phyloP scores from a whole-genome alignment of 2,113 vertebrate genomes.

The Hylia prasina region DNA sequence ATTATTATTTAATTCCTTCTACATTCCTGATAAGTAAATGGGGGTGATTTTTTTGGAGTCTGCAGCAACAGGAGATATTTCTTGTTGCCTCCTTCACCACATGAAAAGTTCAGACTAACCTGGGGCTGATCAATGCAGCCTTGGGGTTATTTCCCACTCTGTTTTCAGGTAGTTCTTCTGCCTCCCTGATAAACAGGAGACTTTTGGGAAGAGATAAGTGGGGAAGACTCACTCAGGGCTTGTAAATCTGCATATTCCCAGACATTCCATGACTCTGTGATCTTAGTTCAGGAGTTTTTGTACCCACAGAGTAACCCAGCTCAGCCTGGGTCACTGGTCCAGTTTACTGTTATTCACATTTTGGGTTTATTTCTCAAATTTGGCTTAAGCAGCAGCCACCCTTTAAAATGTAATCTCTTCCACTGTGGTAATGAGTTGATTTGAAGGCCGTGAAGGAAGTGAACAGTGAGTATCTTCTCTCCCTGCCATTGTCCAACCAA shows the following conservation, averaged over 20 bases:
- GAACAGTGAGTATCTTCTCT: background rate
- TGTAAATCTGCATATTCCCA: background rate
- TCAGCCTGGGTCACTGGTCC: background rate
- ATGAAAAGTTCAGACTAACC: background rate
- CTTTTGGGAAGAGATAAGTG: background rate
- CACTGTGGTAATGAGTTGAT: too few relatives aligned
- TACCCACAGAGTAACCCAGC: background rate
- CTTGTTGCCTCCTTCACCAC: background rate
- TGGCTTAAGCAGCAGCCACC: background rate
- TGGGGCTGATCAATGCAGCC: background rate
- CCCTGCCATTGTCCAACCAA: background rate
- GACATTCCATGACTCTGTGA: background rate
- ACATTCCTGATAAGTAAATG: background rate
- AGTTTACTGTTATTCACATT: background rate
- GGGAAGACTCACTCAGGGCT: background rate
- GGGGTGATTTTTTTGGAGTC: background rate
- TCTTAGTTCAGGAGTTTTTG: background rate
- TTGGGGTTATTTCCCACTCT: background rate
- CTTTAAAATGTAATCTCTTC: background rate
- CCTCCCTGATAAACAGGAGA: background rate
- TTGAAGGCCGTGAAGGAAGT: background rate
- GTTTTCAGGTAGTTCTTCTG: background rate
- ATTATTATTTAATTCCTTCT: background rate
- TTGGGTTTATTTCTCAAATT: fast-evolving
- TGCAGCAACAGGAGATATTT: background rate